These are phyloP conservation scores for Callorhinus ursinus DNA, from an alignment of 2,113 vertebrate species.

Conservation along the genomic window DNA sequence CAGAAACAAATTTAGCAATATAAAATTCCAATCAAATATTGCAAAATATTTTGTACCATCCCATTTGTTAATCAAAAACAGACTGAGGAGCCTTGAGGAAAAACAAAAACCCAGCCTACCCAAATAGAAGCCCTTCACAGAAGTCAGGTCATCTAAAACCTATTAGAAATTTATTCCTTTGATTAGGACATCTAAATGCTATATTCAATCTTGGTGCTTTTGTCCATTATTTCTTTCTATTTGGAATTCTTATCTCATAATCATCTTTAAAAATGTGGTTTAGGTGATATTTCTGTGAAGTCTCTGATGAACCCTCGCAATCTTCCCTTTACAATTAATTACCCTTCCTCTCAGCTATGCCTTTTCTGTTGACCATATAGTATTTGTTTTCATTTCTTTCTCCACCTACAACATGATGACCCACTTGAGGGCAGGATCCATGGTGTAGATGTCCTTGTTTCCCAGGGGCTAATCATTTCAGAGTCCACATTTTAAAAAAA, in stretches of 20 bases:
- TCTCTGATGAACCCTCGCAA: not conserved
- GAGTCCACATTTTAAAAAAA: not conserved
- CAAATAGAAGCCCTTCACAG: not conserved
- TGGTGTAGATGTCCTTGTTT: not conserved
- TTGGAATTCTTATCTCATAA: not conserved
- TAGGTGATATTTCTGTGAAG: not conserved
- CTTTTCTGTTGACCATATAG: not conserved
- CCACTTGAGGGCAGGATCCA: not conserved
- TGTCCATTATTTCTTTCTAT: not conserved
- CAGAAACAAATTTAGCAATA: not conserved
- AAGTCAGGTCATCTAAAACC: not conserved
- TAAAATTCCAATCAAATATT: not conserved
- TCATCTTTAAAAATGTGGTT: not conserved
- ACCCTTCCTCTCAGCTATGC: not conserved
- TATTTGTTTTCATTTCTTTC: constrained; percentile 2
- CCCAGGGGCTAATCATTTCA: not conserved
- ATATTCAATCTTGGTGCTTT: not conserved
- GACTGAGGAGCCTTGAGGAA: not conserved
- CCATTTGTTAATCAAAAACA: not conserved
- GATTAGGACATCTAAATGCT: not conserved
- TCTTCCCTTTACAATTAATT: not conserved
- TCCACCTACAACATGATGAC: not conserved
- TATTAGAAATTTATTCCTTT: not conserved
- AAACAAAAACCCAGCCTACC: not conserved
- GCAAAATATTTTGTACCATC: not conserved